Conservation (phyloP, 2,113 vertebrate genomes). For the Urocitellus parryii region DNA sequence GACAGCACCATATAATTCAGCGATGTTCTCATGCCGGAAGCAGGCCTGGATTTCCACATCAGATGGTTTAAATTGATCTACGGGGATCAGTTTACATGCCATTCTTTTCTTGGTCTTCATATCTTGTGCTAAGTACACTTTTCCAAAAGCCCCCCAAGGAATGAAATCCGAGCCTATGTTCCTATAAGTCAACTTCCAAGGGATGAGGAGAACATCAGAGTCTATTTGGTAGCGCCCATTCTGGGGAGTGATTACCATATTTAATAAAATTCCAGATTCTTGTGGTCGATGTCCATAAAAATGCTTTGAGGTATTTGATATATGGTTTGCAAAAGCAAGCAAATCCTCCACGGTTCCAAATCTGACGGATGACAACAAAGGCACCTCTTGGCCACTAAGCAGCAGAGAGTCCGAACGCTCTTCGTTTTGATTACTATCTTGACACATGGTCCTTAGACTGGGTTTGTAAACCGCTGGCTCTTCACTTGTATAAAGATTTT, state of each 20-base stretch:
- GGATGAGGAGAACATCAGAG: slow-evolving; percentile 94
- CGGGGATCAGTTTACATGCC: slow-evolving; percentile 97
- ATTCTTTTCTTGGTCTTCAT: slow-evolving; percentile 95
- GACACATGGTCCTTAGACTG: slow-evolving; percentile 86
- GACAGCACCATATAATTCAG: slow-evolving; percentile 94
- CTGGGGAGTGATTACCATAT: slow-evolving; percentile 93
- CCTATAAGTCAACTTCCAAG: slow-evolving; percentile 96
- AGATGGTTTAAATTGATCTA: slow-evolving; percentile 95
- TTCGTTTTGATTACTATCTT: slow-evolving; percentile 89
- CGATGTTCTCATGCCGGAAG: slow-evolving; percentile 97
- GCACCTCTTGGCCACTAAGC: slow-evolving; percentile 86
- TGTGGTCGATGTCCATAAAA: slow-evolving; percentile 87
- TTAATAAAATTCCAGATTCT: slow-evolving; percentile 95
- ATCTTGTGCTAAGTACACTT: slow-evolving; percentile 98
- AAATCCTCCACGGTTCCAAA: slow-evolving; percentile 94
- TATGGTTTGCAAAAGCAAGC: slow-evolving; percentile 94
- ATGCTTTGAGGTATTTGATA: slow-evolving; percentile 90
- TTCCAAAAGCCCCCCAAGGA: slow-evolving; percentile 97
- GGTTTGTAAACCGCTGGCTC: slow-evolving; percentile 89
- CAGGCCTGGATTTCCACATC: slow-evolving; percentile 98
- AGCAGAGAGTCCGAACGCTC: slow-evolving; percentile 85
- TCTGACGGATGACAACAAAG: slow-evolving; percentile 88
- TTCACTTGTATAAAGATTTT: slow-evolving; percentile 90
- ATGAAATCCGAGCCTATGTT: slow-evolving; percentile 93
- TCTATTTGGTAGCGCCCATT: slow-evolving; percentile 95